Conservation (phyloP, 1,140 invertebrate species). For the Druon quercuslanigerum region DNA sequence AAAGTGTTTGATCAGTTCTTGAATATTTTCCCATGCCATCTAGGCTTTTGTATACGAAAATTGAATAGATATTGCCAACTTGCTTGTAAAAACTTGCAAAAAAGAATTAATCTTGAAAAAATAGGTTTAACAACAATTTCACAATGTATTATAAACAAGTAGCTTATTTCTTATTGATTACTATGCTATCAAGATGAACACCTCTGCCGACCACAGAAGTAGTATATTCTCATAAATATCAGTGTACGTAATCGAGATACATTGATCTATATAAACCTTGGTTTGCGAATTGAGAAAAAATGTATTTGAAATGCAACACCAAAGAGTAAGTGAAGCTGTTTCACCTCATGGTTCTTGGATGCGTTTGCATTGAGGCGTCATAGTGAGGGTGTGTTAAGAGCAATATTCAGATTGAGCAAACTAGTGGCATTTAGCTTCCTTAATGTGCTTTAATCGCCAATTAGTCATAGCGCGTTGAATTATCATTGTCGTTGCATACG, state of each 20-base stretch:
- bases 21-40: too few relatives aligned
- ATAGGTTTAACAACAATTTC: too few relatives aligned
- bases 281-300: neutral
- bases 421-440: constrained; percentile 49
- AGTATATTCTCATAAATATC: constrained; percentile 1
- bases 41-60: too few relatives aligned
- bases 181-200: too few relatives aligned
- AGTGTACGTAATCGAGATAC: neutral
- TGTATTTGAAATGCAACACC: constrained; percentile 42
- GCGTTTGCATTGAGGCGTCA: neutral
- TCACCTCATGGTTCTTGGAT: neutral
- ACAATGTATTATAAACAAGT: too few relatives aligned
- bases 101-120: too few relatives aligned
- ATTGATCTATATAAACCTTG: neutral
- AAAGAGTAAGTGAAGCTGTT: neutral
- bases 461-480: constrained; percentile 53
- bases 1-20: too few relatives aligned
- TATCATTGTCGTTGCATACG: constrained; percentile 50
- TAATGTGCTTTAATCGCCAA: constrained; percentile 61
- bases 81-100: too few relatives aligned
- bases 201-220: neutral
- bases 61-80: too few relatives aligned
- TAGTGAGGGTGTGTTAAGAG: constrained; percentile 32
- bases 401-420: constrained; percentile 55
- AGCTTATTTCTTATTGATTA: too few relatives aligned